Conservation (phyloP, 2,113 vertebrate genomes). For the Acanthochromis polyacanthus region DNA sequence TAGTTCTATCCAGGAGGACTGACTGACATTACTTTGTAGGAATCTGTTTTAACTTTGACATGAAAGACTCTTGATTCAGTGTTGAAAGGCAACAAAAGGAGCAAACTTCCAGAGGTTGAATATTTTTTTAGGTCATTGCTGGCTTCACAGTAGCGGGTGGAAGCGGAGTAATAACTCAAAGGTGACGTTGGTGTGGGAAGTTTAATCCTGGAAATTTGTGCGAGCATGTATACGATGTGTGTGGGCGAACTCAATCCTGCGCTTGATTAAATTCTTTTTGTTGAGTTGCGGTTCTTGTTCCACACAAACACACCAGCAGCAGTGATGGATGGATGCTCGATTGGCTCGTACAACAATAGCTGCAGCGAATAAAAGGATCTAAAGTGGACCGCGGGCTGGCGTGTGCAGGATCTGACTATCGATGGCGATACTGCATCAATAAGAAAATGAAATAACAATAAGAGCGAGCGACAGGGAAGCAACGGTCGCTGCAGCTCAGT, state of each 20-base stretch:
- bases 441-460: constrained; percentile 52
- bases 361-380: constrained; percentile 39
- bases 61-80: too few relatives aligned
- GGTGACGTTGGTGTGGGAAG: not conserved
- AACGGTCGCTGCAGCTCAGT: not conserved
- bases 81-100: too few relatives aligned
- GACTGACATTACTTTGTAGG: too few relatives aligned
- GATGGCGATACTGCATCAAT: constrained; percentile 8
- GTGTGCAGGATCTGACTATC: constrained; percentile 18
- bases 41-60: too few relatives aligned
- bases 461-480: not conserved
- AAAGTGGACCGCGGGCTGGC: constrained; percentile 1
- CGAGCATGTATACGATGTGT: not conserved
- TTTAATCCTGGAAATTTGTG: constrained; percentile 46
- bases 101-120: too few relatives aligned
- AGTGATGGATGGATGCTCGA: constrained; percentile 49
- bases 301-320: constrained; percentile 40
- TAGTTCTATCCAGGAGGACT: too few relatives aligned
- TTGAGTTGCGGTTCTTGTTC: constrained; percentile 25
- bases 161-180: constrained; percentile 20
- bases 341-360: constrained; percentile 50
- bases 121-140: not conserved
- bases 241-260: constrained; percentile 5
- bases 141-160: not conserved
- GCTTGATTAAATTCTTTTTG: constrained; percentile 57